Percentiles rank a stretch among this genome's conserved stretches.
Conservation (phyloP, 2,113 vertebrate genomes). For the Hylia prasina region DNA sequence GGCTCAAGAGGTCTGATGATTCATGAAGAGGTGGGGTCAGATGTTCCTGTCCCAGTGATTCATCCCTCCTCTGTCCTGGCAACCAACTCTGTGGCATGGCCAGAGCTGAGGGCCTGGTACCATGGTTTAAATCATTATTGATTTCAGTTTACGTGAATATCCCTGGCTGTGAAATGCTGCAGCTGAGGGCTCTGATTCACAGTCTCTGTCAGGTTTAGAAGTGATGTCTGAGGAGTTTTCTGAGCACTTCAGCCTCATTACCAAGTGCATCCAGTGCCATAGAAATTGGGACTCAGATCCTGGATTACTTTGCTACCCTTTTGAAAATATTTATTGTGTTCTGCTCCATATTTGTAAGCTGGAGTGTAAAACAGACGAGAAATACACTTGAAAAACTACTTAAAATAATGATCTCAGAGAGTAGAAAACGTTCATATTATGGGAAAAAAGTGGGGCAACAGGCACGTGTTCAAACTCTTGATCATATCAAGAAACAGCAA, state of each 20-base stretch:
- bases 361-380: neutral
- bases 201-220: neutral
- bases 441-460: rapidly evolving
- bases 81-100: neutral
- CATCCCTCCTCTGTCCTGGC: neutral
- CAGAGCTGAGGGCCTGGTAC: neutral
- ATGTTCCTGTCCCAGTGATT: constrained; percentile 9
- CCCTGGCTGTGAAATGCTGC: neutral
- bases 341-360: neutral
- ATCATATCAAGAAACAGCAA: neutral
- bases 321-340: neutral
- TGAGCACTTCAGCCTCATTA: neutral
- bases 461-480: neutral
- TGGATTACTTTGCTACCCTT: neutral
- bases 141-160: constrained; percentile 24
- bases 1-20: constrained; percentile 5
- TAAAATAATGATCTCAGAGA: neutral
- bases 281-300: neutral
- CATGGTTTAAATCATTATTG: constrained; percentile 37
- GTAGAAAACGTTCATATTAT: neutral
- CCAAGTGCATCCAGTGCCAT: neutral
- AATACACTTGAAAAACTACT: neutral
- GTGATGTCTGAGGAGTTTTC: neutral
- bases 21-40: neutral
- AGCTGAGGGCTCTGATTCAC: constrained; percentile 31